A percentile compares a stretch with the other conserved stretches of the same genome.
phyloP scores from a whole-genome alignment of 2,888 invertebrate species.

The Tinea semifulvella region DNA sequence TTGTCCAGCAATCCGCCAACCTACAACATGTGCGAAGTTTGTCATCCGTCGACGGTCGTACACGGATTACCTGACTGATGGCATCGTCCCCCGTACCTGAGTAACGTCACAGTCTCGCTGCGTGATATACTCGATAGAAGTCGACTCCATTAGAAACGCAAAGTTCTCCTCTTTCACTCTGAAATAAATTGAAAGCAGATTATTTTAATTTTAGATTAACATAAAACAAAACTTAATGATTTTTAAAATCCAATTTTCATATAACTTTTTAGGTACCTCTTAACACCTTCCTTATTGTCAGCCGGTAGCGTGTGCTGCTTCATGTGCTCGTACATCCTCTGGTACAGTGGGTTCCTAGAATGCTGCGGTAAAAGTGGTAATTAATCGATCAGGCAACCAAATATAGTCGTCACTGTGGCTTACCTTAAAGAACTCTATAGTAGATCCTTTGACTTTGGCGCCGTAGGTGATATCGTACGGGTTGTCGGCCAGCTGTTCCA shows the following conservation, averaged over 20 bases:
- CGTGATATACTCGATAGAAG: slow-evolving; percentile 84
- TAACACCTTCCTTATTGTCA: slow-evolving; percentile 71
- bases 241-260: slow-evolving; percentile 5
- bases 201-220: too few species aligned
- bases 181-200: neutral
- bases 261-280: slow-evolving; percentile 35
- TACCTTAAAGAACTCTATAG: slow-evolving; percentile 89
- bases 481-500: slow-evolving; percentile 81
- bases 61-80: too few species aligned
- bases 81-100: slow-evolving; percentile 43
- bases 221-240: too few species aligned
- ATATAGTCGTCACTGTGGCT: neutral
- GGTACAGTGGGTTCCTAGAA: slow-evolving; percentile 76
- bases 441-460: slow-evolving; percentile 84
- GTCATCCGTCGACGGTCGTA: too few species aligned
- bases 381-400: neutral
- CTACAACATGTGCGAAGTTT: slow-evolving; percentile 35
- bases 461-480: slow-evolving; percentile 87
- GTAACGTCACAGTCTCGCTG: slow-evolving; percentile 79
- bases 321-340: slow-evolving; percentile 83
- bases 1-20: slow-evolving; percentile 79
- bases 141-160: slow-evolving; percentile 91
- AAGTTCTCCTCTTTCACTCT: slow-evolving; percentile 55
- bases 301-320: slow-evolving; percentile 60
- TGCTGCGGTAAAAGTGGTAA: slow-evolving; percentile 56